phyloP scores from a whole-genome alignment of 64 coral and sea anemone species.

The Stichodactyla mertensii region DNA sequence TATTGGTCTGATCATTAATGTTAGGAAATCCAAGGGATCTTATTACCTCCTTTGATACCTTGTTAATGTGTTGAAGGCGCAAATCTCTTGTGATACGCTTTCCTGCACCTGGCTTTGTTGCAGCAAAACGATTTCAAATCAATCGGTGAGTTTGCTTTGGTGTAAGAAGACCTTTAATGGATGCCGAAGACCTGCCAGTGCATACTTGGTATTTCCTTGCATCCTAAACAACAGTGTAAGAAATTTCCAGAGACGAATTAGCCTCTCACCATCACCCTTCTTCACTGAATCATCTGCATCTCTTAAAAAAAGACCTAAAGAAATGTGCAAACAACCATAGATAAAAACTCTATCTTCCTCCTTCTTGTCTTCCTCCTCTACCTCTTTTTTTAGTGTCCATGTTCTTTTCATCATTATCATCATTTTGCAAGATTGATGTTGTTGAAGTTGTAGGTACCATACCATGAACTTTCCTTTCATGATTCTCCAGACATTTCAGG shows the following conservation, averaged over 20 bases:
- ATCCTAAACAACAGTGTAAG: constrained; percentile 22
- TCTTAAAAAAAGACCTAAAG: constrained; percentile 37
- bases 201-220: constrained; percentile 39
- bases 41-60: constrained; percentile 25
- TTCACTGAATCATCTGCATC: constrained; percentile 48
- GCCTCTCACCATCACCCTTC: constrained; percentile 53
- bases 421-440: neutral
- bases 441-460: neutral
- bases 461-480: too few species aligned
- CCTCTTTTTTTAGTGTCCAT: neutral
- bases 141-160: constrained; percentile 47
- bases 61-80: constrained; percentile 20
- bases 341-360: constrained; percentile 48
- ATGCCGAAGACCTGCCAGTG: constrained; percentile 50
- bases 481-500: neutral
- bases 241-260: constrained; percentile 44
- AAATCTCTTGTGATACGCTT: constrained; percentile 25
- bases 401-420: neutral
- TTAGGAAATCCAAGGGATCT: constrained; percentile 12
- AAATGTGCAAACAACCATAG: constrained; percentile 56
- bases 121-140: constrained; percentile 45
- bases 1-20: constrained; percentile 12
- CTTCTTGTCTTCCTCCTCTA: neutral
- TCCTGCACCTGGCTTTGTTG: neutral
- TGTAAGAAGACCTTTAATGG: constrained; percentile 5